Evolutionary conservation across 2,113 vertebrate genomes (phyloP), one percentile per base, ranked within the genome.

Genomic region (Numida meleagris): DNA sequence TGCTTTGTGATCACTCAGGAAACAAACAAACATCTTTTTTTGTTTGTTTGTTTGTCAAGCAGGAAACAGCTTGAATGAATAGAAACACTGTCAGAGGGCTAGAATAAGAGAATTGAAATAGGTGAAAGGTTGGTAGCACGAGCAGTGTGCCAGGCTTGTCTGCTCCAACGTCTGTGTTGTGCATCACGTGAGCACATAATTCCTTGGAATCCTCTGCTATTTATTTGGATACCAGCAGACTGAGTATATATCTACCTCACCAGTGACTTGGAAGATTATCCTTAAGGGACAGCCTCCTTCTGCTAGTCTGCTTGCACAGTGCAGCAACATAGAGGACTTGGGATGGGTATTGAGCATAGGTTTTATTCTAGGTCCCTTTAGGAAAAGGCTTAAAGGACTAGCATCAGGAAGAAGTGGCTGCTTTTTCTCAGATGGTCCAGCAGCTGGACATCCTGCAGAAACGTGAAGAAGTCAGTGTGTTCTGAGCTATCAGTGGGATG

Each of bases 1-100:
- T 94, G 65, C 86, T 65, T 91, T 89, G 24, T 86, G 92, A 93
- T 95, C 59, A 33, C 65, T 86, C 79, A 59, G 66, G 89, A 91
- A 91, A 14, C 66, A 96, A 96, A 94, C 72, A 95, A 90, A 82
- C 61, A 45, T 25, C 2, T 42, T 77, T 73, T 81, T 70, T 50
- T 6, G 21, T 23, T 77, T 72, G 59, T 53, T 45, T 34, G 51
- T 46, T 50, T 33, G 12, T 51, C 14, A 58, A 42, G 51, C 33
- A 93, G 91, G 87, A 96, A 96, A 62, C 51, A n/a, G 15, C 24
- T 63, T 87, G 71, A 36, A 67, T 62, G 66, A 79, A 76, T 53
- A 82, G 66, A 88, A 90, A 65, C 43, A 43, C 45, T 34, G 43
- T 40, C 48, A 24, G 70, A 76, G 9, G 21, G 16, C 61, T 66